Percentiles rank a stretch among this genome's conserved stretches.
These are phyloP conservation scores for Thaumetopoea pityocampa DNA, from an alignment of 1,140 invertebrate genomes.

Conservation along the genomic window DNA sequence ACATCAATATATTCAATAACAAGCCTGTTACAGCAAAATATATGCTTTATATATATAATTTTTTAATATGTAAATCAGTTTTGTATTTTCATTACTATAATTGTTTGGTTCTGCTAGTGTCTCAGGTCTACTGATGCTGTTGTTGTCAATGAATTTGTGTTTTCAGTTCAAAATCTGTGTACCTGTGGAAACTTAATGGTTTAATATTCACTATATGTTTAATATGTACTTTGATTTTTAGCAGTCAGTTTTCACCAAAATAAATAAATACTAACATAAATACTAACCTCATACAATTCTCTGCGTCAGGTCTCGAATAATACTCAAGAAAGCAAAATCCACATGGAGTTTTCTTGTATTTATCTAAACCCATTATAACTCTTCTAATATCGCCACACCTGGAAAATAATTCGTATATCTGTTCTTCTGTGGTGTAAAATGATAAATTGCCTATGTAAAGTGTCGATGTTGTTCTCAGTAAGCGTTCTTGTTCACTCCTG, in stretches of 20 bases:
- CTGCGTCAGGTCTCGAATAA: slow-evolving; percentile 91
- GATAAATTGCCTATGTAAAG: slow-evolving; percentile 98
- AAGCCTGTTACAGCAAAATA: too few species aligned
- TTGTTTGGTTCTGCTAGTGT: too few species aligned
- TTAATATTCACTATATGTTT: too few species aligned
- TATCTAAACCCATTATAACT: slow-evolving; percentile 98
- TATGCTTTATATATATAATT: too few species aligned
- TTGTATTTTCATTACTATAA: too few species aligned
- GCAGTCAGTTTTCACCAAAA: not conserved
- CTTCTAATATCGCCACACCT: slow-evolving; percentile 97
- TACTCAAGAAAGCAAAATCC: slow-evolving; percentile 99
- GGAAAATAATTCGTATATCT: slow-evolving; percentile 98
- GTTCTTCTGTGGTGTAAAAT: slow-evolving; percentile 99
- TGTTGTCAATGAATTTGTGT: too few species aligned
- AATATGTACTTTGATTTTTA: too few species aligned
- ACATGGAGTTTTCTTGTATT: slow-evolving; percentile 98
- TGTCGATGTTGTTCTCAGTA: slow-evolving; percentile 86
- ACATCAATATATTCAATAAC: too few species aligned
- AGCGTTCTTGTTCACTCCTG: slow-evolving; percentile 92
- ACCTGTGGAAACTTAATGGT: too few species aligned
- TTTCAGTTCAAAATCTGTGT: too few species aligned
- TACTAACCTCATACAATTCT: slow-evolving; percentile 90
- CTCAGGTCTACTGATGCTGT: too few species aligned
- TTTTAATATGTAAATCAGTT: too few species aligned
- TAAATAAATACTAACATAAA: slow-evolving; percentile 34